phyloP scores from a whole-genome alignment of 2,888 invertebrate species.

The Pachymerium ferrugineum region DNA sequence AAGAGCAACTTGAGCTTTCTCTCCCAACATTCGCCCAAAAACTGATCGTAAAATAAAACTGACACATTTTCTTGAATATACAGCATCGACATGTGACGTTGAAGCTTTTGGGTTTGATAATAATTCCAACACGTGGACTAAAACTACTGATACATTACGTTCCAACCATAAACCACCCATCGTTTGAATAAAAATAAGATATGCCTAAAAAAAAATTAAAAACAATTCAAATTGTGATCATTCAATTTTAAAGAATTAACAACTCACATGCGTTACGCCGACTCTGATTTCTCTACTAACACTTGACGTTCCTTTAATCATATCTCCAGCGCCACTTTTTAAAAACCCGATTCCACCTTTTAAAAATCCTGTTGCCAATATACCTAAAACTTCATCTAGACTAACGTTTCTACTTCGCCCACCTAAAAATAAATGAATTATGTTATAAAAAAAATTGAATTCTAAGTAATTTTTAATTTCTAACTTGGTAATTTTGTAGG shows the following conservation, averaged over 20 bases:
- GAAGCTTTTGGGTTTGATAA: constrained; percentile 91
- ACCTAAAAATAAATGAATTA: neutral
- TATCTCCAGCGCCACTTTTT: constrained; percentile 80
- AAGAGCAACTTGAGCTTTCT: constrained; percentile 93
- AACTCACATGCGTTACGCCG: constrained; percentile 68
- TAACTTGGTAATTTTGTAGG: constrained; percentile 40
- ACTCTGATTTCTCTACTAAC: constrained; percentile 94
- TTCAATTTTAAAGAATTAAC: neutral
- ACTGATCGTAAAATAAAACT: constrained; percentile 88
- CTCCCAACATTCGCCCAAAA: constrained; percentile 88
- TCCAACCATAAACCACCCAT: constrained; percentile 95
- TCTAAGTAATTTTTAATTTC: neutral
- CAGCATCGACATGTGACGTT: constrained; percentile 93
- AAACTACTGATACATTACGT: constrained; percentile 74
- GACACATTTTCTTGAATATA: constrained; percentile 94
- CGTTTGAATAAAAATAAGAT: constrained; percentile 88
- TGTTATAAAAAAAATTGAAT: neutral
- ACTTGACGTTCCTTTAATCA: constrained; percentile 88
- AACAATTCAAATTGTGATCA: neutral
- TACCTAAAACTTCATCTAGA: constrained; percentile 81
- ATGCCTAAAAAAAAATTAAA: constrained; percentile 60
- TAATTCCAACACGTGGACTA: constrained; percentile 85
- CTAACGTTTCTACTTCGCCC: constrained; percentile 49
- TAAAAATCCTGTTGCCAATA: constrained; percentile 88
- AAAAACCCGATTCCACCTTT: constrained; percentile 90